Percentiles rank a stretch among this genome's conserved stretches.
phyloP scores from a whole-genome alignment of 2,888 invertebrate species.

The Tanaodytes sp. region DNA sequence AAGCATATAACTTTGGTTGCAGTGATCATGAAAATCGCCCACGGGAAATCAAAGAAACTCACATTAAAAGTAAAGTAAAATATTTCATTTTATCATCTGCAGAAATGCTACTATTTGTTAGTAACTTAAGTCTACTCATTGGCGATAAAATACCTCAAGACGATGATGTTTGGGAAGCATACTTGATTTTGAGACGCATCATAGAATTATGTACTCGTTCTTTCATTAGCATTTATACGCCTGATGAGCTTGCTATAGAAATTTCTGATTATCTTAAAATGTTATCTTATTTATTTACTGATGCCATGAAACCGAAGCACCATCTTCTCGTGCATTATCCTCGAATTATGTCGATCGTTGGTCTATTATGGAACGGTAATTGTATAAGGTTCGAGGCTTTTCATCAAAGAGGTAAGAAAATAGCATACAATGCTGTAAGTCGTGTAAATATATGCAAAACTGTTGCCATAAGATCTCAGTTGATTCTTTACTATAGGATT shows the following conservation, averaged over 20 bases:
- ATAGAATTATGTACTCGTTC: slow-evolving; percentile 6
- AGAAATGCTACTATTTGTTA: slow-evolving; percentile 28
- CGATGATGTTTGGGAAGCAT: slow-evolving; percentile 21
- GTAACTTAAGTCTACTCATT: slow-evolving; percentile 28
- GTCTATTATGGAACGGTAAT: background rate
- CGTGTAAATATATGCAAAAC: background rate
- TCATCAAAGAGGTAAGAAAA: background rate
- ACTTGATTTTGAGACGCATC: slow-evolving; percentile 14
- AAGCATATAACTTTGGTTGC: slow-evolving; percentile 34
- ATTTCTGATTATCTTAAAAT: background rate
- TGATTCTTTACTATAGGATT: no score
- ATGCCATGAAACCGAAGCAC: slow-evolving; percentile 6
- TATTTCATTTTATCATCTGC: slow-evolving; percentile 4
- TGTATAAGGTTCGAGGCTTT: background rate
- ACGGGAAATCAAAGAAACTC: slow-evolving; percentile 12
- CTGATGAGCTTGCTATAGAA: background rate
- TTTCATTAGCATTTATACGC: background rate
- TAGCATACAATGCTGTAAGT: background rate
- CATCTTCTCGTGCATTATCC: slow-evolving; percentile 4
- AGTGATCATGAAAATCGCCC: slow-evolving; percentile 19
- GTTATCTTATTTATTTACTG: background rate
- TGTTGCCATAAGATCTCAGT: background rate
- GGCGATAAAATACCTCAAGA: slow-evolving; percentile 21
- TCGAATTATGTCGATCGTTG: background rate
- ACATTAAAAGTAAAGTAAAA: slow-evolving; percentile 19